Base-by-base conservation (phyloP, 2,888 invertebrate species). In the Chouioia cunea region DNA sequence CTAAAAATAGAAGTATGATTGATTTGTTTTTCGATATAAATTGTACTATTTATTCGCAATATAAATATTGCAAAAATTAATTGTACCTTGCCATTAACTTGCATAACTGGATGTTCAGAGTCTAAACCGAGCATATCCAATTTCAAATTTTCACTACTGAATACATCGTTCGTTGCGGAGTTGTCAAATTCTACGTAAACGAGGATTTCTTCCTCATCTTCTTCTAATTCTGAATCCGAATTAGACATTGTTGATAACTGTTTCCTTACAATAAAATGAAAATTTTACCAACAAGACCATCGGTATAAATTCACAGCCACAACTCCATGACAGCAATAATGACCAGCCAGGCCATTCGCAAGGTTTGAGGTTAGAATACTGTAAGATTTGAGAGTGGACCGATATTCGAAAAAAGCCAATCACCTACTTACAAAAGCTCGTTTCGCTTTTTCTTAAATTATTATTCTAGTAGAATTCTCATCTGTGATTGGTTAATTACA, bases 1-100 rank as follows among this genome's bases (percentile, higher is more conserved):
- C 85, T 84, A 65, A 76, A 56, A 67, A 58, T 53, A 36, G 73
- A 12, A 62, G 16, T 36, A 36, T 12, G 12, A 36, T 36, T 8
- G 1, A 36, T 36, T 10, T 36, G 36, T 6, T 36, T 36, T 36
- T 36, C 6, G 1, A 36, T 10, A 8, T 36, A 36, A 27, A n/a
- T 27, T 6, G 2, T 6, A 27, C 3, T 36, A 6, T 36, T 36
- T 36, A 10, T 36, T 36, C 12, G 10, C 36, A 10, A 10, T 6
- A 36, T 84, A 65, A 76, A 56, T 66, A 58, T 50, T 43, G 73
- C 10, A 62, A 16, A 47, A 74, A 69, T 22, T 2, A 72, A 64
- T 76, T 88, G 89, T 81, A 92, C 90, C 70, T 89, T 90, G 64
- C 91, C 91, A 84, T 91, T 91, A 77, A 92, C 86, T 84, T 92